Evolutionary conservation across 2,888 invertebrate genomes (phyloP).

Genomic region (Julus scanicus): DNA sequence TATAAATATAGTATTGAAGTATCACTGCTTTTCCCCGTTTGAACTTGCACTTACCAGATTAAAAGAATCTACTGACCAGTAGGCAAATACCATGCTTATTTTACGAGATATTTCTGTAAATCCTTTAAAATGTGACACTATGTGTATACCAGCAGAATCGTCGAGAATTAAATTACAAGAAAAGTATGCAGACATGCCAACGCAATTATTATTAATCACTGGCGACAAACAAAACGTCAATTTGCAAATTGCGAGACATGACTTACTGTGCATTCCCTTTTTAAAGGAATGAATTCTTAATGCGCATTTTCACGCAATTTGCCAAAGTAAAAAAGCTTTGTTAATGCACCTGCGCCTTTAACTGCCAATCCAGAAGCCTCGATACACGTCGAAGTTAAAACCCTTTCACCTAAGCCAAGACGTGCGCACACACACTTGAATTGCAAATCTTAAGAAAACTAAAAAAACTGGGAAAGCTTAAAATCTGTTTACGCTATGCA

Average conservation of each 20-base stretch:
- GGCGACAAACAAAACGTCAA: conserved; percentile 38
- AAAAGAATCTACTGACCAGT: no score
- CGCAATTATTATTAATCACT: conserved; percentile 4
- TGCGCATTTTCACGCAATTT: conserved; percentile 28
- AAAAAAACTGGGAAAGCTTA: conserved; percentile 15
- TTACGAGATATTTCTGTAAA: no score
- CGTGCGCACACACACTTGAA: neutral
- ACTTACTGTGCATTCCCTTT: conserved; percentile 26
- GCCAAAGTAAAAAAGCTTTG: neutral
- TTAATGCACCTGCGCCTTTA: neutral
- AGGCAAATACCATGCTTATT: no score
- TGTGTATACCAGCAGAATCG: neutral
- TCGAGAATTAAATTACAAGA: neutral
- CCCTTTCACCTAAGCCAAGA: neutral
- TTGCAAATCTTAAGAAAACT: neutral
- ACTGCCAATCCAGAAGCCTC: neutral
- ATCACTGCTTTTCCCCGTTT: no score
- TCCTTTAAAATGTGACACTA: no score
- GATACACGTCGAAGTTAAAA: neutral
- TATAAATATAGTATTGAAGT: no score
- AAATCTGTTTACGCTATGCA: neutral
- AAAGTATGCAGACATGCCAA: neutral
- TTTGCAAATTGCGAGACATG: conserved; percentile 1
- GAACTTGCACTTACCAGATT: no score
- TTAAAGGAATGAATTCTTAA: conserved; percentile 27